Base-by-base conservation (phyloP, 2,888 invertebrate genomes). In the Agonopterix heracliana region DNA sequence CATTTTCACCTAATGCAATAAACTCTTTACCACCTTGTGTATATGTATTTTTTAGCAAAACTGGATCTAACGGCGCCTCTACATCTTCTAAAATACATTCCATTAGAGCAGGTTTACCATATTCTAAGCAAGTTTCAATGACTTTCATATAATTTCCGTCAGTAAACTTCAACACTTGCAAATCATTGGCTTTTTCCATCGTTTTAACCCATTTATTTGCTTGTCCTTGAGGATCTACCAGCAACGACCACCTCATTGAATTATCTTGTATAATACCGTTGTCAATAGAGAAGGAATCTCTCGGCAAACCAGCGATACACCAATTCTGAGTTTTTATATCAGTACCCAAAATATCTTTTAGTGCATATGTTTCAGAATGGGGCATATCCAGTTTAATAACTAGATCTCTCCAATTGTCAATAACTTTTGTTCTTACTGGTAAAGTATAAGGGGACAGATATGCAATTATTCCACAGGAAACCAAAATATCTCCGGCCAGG, bases 291-390 rank as follows among this genome's bases (percentile, higher is more conserved):
- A 96, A 96, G 7, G 90, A 87, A 80, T 96, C 96, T 59, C 93
- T 89, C 0, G 96, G 96, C 50, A 96, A 82, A 2, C 95, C 95
- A 52, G 91, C 91, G 57, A 96, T 94, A 68, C 93, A 94, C 96
- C 96, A 96, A 54, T 93, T 92, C 80, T 96, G 95, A 60, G 96
- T 95, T 74, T 94, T 94, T 34, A 97, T 95, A 55, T 97, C 96
- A 13, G 94, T 92, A 0, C 97, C 97, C 49, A 98, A 85, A 9
- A 94, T 91, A 49, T 90, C 90, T 44, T 92, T 91, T 48, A 98
- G 92, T 34, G 92, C 91, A 74, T 93, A 98, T 10, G 89, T 81
- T 17, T 90, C 84, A 0, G 96, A 95, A 66, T 94, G 94, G 0
- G 97, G 96, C 70, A 98, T 96, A 3, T 92, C 80, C 51, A 93